A percentile compares a stretch with the other conserved stretches of the same genome.
phyloP scores from a whole-genome alignment of 2,888 invertebrate genomes.

The Noctua fimbriata region DNA sequence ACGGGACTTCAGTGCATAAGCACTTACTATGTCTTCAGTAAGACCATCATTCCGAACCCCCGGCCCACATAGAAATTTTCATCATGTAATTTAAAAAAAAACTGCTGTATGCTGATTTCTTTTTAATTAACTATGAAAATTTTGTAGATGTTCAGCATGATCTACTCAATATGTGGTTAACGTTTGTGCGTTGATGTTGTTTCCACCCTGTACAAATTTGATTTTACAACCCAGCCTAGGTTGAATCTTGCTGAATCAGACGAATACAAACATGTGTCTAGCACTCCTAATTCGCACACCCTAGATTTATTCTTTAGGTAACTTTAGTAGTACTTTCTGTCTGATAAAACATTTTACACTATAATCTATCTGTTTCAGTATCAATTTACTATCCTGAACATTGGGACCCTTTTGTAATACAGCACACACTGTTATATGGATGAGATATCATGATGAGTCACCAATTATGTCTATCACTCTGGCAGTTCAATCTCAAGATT shows the following conservation, averaged over 20 bases:
- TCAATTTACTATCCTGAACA: constrained; percentile 1
- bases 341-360: background rate
- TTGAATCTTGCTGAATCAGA: background rate
- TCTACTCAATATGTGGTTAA: no score
- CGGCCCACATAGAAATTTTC: no score
- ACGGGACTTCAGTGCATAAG: background rate
- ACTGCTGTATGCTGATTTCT: background rate
- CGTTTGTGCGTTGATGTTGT: background rate
- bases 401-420: background rate
- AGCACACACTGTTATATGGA: background rate
- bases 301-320: background rate
- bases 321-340: background rate
- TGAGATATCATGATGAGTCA: background rate
- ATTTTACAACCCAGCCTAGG: background rate
- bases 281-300: background rate
- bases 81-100: background rate
- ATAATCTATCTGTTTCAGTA: background rate
- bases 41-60: background rate
- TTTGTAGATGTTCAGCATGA: background rate
- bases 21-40: background rate
- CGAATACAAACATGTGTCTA: background rate
- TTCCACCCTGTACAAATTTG: background rate
- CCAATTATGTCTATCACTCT: background rate
- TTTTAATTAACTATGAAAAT: background rate
- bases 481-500: background rate